Percentiles rank a stretch among this genome's conserved stretches.
Evolutionary conservation across 2,113 vertebrate genomes (phyloP).

Genomic region (Aegypius monachus): DNA sequence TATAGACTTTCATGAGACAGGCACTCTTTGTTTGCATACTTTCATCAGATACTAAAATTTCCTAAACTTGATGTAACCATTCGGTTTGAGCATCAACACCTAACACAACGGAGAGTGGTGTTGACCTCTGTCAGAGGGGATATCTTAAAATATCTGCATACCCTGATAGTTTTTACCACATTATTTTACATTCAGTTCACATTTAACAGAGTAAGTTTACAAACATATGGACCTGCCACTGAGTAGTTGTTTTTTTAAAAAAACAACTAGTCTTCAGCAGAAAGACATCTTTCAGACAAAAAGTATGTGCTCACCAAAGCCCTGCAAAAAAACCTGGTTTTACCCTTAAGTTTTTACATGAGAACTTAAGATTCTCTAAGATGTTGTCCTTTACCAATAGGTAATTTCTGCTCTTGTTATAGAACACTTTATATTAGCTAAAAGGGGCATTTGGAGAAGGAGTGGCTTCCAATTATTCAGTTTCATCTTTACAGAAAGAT

Average conservation of each 20-base stretch:
- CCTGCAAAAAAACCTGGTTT: not conserved
- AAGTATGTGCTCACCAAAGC: not conserved
- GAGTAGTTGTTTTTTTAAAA: not conserved
- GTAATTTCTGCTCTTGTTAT: not conserved
- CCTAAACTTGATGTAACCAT: not conserved
- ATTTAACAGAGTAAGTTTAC: not conserved
- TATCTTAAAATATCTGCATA: not conserved
- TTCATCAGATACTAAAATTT: not conserved
- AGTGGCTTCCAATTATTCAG: conserved; percentile 17
- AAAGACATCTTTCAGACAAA: not conserved
- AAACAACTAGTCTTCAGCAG: not conserved
- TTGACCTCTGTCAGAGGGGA: not conserved
- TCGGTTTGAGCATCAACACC: not conserved
- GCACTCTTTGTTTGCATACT: not conserved
- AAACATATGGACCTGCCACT: not conserved
- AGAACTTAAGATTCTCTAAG: not conserved
- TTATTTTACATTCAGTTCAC: not conserved
- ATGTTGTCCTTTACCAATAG: not conserved
- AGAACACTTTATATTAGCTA: not conserved
- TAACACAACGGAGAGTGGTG: not conserved
- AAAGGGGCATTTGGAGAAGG: not conserved
- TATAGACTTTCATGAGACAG: not conserved
- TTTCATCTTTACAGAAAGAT: not conserved
- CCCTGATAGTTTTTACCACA: not conserved
- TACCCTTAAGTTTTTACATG: not conserved